Percentiles rank a stretch among this genome's conserved stretches.
Evolutionary conservation across 2,113 vertebrate genomes (phyloP).

Genomic region (Semnornis frantzii): DNA sequence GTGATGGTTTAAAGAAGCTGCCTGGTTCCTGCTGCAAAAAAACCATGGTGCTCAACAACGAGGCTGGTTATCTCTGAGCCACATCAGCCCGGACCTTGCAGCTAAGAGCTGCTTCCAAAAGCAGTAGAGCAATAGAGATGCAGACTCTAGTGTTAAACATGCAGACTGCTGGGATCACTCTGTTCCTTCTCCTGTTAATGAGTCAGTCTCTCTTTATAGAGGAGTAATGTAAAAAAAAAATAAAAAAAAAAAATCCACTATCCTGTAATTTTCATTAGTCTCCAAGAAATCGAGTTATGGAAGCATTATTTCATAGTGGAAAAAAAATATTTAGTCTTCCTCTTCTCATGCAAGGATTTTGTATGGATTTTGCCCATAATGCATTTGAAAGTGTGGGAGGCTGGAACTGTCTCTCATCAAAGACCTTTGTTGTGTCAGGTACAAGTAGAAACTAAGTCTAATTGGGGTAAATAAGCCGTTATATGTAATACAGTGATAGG

Average conservation of each 20-base stretch:
- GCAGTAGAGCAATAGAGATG: constrained; percentile 47
- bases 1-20: constrained; percentile 26
- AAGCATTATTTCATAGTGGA: not conserved
- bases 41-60: not conserved
- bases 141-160: not conserved
- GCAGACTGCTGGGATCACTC: not conserved
- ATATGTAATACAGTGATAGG: not conserved
- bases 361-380: not conserved
- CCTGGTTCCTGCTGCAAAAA: constrained; percentile 19
- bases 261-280: not conserved
- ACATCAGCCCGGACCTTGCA: not conserved
- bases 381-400: not conserved
- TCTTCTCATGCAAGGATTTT: not conserved
- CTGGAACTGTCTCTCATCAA: not conserved
- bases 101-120: constrained; percentile 61
- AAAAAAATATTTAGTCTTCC: not conserved
- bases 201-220: constrained; percentile 7
- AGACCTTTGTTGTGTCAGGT: not conserved
- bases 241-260: not conserved
- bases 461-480: not conserved
- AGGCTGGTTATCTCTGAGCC: constrained; percentile 39
- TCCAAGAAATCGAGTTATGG: not conserved
- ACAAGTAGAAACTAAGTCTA: constrained; percentile 7
- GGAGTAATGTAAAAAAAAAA: not conserved
- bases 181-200: not conserved